Base-by-base conservation (phyloP, 2,888 invertebrate genomes). In the Coecobrya sp. region DNA sequence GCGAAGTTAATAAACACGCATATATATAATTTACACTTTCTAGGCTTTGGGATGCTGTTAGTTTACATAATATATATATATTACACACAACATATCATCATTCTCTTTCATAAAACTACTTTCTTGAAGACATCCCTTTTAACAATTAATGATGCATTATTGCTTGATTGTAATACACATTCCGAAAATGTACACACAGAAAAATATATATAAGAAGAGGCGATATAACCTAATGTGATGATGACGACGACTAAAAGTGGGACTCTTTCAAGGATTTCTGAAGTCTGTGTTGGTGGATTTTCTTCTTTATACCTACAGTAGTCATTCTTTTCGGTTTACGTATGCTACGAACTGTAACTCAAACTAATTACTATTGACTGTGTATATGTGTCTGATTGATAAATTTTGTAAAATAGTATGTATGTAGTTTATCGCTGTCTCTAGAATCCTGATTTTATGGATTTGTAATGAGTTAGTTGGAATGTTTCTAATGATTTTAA, bases 141-240 rank as follows among this genome's bases (percentile, higher is more conserved):
- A 65, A 27, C 65, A 27, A 16, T 68, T 30, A 42, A 42, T n/a
- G 7, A 42, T 73, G 70, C 70, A 73, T 36, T 36, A 36, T 36
- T 36, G 13, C 68, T 30, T 30, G 36, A 2, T 68, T 36, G 30
- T 16, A 68, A 65, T 10, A 73, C 19, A 42, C 42, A 42, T 42
- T 42, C 42, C 27, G 10, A 8, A 73, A 52, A 87, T 49, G 86
- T 87, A 87, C 86, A 87, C 86, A 87, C 86, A 87, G 86, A 87
- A 76, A 36, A 87, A 85, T 85, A 65, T 85, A 65, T n/a, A 86
- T 70, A 85, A 68, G 73, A 73, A 87, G 76, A 87, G 86, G 76
- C 70, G 19, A 70, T 62, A 70, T 62, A 59, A 62, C 30, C 55
- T 19, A 16, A 10, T 49, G 3, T 55, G 55, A 55, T 55, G 55